A percentile compares a stretch with the other conserved stretches of the same genome.
These are phyloP conservation scores for Helicorthomorpha holstii DNA, from an alignment of 1,140 invertebrate species.

Conservation along the genomic window DNA sequence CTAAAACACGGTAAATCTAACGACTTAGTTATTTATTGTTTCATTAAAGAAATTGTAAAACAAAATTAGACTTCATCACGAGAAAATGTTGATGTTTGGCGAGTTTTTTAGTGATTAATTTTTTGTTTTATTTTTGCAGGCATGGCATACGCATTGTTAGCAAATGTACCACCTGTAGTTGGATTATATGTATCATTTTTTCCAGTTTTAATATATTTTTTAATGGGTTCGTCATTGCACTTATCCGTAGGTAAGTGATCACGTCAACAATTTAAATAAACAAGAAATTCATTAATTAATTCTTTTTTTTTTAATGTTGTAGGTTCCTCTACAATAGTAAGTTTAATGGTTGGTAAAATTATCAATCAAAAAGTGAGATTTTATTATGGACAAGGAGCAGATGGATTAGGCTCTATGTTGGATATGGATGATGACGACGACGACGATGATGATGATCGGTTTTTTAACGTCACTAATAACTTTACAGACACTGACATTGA, in stretches of 20 bases:
- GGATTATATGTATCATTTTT: constrained; percentile 93
- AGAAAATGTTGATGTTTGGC: not conserved
- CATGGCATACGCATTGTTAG: constrained; percentile 80
- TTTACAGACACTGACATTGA: not conserved
- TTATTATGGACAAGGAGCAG: not conserved
- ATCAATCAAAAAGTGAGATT: not conserved
- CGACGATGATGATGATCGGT: not conserved
- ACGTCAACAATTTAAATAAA: too few species aligned
- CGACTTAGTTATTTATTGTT: too few species aligned
- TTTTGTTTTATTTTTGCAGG: constrained; percentile 33
- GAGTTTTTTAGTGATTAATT: not conserved
- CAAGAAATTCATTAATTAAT: too few species aligned
- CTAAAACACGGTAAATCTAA: too few species aligned
- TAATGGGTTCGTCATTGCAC: constrained; percentile 81
- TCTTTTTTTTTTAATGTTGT: too few species aligned
- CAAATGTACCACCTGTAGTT: constrained; percentile 65
- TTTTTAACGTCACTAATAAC: not conserved
- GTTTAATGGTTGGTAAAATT: constrained; percentile 65
- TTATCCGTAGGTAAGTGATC: constrained; percentile 60
- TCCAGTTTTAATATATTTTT: constrained; percentile 69
- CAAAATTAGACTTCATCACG: too few species aligned
- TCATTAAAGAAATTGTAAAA: too few species aligned
- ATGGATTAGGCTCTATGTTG: not conserved
- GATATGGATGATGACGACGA: not conserved
- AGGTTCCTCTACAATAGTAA: constrained; percentile 71